Evolutionary conservation across 1,140 invertebrate genomes (phyloP).

Genomic region (Homalodisca vitripennis): DNA sequence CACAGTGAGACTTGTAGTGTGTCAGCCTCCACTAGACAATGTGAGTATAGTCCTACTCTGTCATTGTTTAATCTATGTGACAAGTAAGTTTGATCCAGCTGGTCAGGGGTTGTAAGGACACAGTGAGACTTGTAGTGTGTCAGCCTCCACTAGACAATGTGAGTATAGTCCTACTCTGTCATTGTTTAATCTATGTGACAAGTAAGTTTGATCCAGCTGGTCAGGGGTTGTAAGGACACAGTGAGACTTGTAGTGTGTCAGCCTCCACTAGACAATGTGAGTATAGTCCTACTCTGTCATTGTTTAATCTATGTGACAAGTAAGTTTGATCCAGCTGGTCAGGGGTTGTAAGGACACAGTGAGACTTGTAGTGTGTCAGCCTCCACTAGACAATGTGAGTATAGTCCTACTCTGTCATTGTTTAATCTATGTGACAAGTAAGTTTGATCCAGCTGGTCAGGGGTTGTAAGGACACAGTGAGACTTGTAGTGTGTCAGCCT

Average conservation of each 20-base stretch:
- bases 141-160: constrained; percentile 74
- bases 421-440: too few relatives aligned
- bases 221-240: constrained; percentile 48
- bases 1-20: constrained; percentile 73
- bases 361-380: constrained; percentile 77
- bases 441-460: background rate
- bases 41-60: constrained; percentile 61
- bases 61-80: background rate
- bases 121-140: constrained; percentile 75
- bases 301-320: too few relatives aligned
- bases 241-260: constrained; percentile 81
- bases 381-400: constrained; percentile 67
- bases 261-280: constrained; percentile 68
- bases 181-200: background rate
- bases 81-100: constrained; percentile 71
- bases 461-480: constrained; percentile 57
- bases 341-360: constrained; percentile 56
- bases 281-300: too few relatives aligned
- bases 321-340: background rate
- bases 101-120: constrained; percentile 75
- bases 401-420: too few relatives aligned
- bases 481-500: constrained; percentile 80
- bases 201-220: background rate
- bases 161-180: constrained; percentile 54
- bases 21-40: constrained; percentile 74